Evolutionary conservation across 1,140 invertebrate species (phyloP).

Genomic region (Lanistes nyassanus): DNA sequence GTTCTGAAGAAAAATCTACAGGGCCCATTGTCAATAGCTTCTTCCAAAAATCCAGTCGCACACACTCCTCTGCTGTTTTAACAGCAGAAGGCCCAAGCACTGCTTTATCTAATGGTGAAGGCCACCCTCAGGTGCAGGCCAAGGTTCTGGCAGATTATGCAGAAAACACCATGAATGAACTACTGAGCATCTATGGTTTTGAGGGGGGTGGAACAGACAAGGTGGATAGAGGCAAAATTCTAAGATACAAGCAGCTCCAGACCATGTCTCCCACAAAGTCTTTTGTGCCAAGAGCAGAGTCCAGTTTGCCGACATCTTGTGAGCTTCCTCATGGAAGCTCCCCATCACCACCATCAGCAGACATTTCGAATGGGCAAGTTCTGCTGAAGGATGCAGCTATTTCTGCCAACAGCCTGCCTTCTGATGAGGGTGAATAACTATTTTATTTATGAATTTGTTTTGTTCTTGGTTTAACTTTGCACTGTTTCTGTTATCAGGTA

Average conservation of each 20-base stretch:
- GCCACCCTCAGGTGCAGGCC: conserved; percentile 17
- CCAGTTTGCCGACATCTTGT: neutral
- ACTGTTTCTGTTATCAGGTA: too few species aligned
- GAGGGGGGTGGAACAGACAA: conserved; percentile 20
- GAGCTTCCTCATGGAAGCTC: too few species aligned
- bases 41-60: too few species aligned
- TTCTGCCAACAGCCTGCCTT: conserved; percentile 3
- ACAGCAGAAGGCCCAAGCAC: too few species aligned
- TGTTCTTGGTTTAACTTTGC: too few species aligned
- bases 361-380: neutral
- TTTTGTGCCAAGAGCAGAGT: neutral
- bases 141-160: conserved; percentile 75
- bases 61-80: too few species aligned
- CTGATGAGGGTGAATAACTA: conserved; percentile 5
- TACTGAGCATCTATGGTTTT: conserved; percentile 77
- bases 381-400: conserved; percentile 8
- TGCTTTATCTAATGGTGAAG: neutral
- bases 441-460: neutral
- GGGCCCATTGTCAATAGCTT: too few species aligned
- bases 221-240: neutral
- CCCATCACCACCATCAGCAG: too few species aligned
- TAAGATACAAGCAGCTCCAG: neutral
- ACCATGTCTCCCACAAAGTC: neutral
- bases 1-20: too few species aligned
- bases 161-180: conserved; percentile 80